Conservation (phyloP, 2,888 invertebrate species). For the Melikaiella ostensackeni region DNA sequence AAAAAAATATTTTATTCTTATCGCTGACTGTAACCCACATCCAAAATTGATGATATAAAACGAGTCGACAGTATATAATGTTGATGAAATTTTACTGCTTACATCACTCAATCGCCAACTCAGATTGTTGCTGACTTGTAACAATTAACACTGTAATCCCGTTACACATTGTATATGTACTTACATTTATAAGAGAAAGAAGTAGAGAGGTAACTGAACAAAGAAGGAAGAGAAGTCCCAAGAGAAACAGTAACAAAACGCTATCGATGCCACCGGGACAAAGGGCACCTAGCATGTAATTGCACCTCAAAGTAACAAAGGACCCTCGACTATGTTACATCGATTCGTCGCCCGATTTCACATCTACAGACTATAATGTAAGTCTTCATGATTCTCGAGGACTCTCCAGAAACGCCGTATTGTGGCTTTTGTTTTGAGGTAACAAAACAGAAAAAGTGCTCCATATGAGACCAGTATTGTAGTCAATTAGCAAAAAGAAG, state of each 20-base stretch:
- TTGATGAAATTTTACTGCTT: not conserved
- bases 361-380: conserved; percentile 53
- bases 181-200: conserved; percentile 2
- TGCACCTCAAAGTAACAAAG: conserved; percentile 68
- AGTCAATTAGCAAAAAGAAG: conserved; percentile 71
- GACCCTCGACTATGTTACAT: conserved; percentile 73
- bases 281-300: conserved; percentile 63
- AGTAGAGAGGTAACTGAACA: conserved; percentile 11
- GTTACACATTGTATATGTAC: not conserved
- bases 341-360: conserved; percentile 66
- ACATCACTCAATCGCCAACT: not conserved
- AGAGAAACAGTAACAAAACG: conserved; percentile 75
- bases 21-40: too few relatives aligned
- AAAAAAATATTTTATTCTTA: too few relatives aligned
- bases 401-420: conserved; percentile 64
- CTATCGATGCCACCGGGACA: conserved; percentile 67
- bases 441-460: conserved; percentile 76
- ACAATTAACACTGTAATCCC: not conserved
- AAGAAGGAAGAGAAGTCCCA: conserved; percentile 46
- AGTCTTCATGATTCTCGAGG: conserved; percentile 54
- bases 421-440: conserved; percentile 76
- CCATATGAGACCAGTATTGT: conserved; percentile 70
- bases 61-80: too few relatives aligned
- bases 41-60: too few relatives aligned
- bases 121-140: not conserved